Evolutionary conservation across 2,888 invertebrate genomes (phyloP).

Genomic region (Laspeyria flexula): DNA sequence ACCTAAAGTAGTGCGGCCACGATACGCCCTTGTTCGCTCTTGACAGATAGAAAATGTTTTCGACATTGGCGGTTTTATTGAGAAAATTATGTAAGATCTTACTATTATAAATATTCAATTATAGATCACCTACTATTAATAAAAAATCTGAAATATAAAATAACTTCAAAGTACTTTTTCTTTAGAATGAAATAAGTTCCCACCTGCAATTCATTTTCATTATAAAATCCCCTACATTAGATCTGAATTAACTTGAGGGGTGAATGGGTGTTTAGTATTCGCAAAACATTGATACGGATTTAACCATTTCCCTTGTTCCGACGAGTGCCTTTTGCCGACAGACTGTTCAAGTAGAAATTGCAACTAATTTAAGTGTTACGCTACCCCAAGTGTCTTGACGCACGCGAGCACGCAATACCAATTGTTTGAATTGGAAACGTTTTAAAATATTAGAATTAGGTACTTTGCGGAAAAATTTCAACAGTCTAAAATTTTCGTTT

Average conservation of each 20-base stretch:
- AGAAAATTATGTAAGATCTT: too few species aligned
- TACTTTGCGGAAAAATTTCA: too few species aligned
- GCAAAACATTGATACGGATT: conserved; percentile 67
- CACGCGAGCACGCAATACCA: conserved; percentile 81
- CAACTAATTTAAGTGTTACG: conserved; percentile 83
- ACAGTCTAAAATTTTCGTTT: background rate
- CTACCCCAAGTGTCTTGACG: conserved; percentile 70
- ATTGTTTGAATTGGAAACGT: conserved; percentile 42
- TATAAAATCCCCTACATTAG: conserved; percentile 16
- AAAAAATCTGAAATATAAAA: too few species aligned
- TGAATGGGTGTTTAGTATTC: conserved; percentile 45
- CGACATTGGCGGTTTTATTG: background rate
- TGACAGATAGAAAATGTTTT: conserved; percentile 36
- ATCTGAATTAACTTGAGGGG: conserved; percentile 41
- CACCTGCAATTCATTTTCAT: conserved; percentile 22
- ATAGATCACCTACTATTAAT: too few species aligned
- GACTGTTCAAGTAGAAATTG: conserved; percentile 80
- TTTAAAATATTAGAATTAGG: conserved; percentile 33
- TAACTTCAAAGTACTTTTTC: background rate
- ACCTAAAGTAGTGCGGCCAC: conserved; percentile 31
- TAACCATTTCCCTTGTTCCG: conserved; percentile 74
- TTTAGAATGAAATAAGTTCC: conserved; percentile 5
- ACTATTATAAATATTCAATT: too few species aligned
- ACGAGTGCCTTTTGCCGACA: conserved; percentile 70
- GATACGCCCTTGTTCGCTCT: conserved; percentile 40